Evolutionary conservation across 2,113 vertebrate species (phyloP), one percentile per base, ranked within the genome.

Genomic region (Microcebus lehilahytsara): DNA sequence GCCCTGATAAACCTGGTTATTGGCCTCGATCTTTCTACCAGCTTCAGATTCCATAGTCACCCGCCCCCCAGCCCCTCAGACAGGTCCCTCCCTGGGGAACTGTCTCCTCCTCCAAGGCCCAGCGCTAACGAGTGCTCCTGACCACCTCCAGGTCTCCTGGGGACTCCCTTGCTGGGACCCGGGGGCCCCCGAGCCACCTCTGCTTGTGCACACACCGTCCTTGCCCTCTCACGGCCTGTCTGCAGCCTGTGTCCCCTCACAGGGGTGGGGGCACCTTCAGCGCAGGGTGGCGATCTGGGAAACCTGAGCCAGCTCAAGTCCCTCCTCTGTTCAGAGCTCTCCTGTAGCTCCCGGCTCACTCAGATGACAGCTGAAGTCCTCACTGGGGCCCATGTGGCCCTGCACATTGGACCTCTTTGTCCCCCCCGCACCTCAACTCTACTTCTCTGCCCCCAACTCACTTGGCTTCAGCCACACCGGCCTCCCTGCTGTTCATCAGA

Each of bases 301-400:
- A 74, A 6, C 56, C 56, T 27, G 67, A 34, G 42, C 9, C 0
- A 1, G 49, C 40, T 27, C 32, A 2, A 0, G 9, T 16, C 23
- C 10, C 53, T 13, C 9, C 69, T n/a, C 9, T 0, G 42, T 20
- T 11, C 6, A 34, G 8, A 32, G 8, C 27, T 2, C 9, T 78
- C 13, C 80, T 2, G 30, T 13, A 14, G 62, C 49, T 34, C 14
- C 20, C 4, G 2, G 4, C 37, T n/a, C 20, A 30, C 60, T 69
- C 11, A 30, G 10, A n/a, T 11, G 13, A 58, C 62, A 51, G 11
- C 12, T 20, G 9, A 49, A 37, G 51, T 3, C 37, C 17, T 7
- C 9, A 16, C 20, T 34, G 20, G 53, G 10, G 40, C 53, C 58
- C 6, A 5, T 17, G 5, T 0, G 4, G 20, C 60, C 22, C 22